Conservation (phyloP, 2,888 invertebrate species). For the Girardia tigrina region DNA sequence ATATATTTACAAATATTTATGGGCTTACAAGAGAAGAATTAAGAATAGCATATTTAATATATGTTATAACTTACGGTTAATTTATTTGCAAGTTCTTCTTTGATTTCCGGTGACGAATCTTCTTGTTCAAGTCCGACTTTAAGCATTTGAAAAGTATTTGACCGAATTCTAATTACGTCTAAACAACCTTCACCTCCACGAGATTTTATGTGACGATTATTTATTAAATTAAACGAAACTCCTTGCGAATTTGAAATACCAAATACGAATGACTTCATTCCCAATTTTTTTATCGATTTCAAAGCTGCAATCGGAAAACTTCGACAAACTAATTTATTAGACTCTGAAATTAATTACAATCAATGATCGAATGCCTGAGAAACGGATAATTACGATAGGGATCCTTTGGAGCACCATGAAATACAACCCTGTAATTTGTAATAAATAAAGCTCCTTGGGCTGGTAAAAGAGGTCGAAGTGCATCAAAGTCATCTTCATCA, state of each 20-base stretch:
- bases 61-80: not conserved
- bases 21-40: no score
- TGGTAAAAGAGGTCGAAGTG: conserved; percentile 56
- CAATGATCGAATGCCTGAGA: not conserved
- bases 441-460: conserved; percentile 92
- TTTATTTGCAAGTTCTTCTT: conserved; percentile 11
- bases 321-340: conserved; percentile 37
- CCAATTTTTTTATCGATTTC: not conserved
- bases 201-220: not conserved
- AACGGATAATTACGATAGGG: conserved; percentile 69
- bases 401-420: conserved; percentile 86
- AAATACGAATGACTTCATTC: conserved; percentile 11
- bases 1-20: no score
- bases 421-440: conserved; percentile 86
- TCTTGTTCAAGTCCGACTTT: conserved; percentile 30
- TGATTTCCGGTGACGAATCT: conserved; percentile 6
- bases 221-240: not conserved
- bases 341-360: conserved; percentile 29
- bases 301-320: conserved; percentile 35
- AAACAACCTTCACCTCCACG: not conserved
- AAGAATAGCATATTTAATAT: no score
- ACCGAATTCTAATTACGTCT: conserved; percentile 31
- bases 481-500: conserved; percentile 27
- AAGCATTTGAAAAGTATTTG: conserved; percentile 34
- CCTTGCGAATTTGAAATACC: not conserved